Conservation (phyloP, 2,113 vertebrate genomes). For the Halichoeres trimaculatus region DNA sequence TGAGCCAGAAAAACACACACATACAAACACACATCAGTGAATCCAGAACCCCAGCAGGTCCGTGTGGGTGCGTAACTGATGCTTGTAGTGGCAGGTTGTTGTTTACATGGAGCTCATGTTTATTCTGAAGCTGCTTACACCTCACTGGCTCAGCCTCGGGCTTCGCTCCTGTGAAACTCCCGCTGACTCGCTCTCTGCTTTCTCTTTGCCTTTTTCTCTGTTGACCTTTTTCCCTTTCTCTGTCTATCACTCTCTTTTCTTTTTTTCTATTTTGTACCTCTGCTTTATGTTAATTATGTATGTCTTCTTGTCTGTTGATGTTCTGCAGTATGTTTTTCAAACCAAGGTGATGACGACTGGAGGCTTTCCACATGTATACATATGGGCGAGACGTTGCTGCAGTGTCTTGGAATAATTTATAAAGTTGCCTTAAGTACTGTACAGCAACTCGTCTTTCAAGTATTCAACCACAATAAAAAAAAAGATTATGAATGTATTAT, state of each 20-base stretch:
- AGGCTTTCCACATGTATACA: not conserved
- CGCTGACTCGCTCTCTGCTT: constrained; percentile 59
- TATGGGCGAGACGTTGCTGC: not conserved
- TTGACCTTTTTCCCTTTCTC: constrained; percentile 46
- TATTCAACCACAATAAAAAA: not conserved
- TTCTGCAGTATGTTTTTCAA: constrained; percentile 15
- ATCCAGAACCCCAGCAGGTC: constrained; percentile 63
- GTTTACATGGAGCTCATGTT: constrained; percentile 81
- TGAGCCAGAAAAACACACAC: constrained; percentile 37
- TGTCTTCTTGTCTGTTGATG: constrained; percentile 16
- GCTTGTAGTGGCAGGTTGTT: constrained; percentile 76
- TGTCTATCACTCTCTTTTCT: constrained; percentile 18
- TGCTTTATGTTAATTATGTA: constrained; percentile 28
- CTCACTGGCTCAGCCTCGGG: constrained; percentile 71
- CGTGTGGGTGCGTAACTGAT: constrained; percentile 65
- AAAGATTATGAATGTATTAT: not conserved
- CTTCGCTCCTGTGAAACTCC: constrained; percentile 66
- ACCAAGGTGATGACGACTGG: not conserved
- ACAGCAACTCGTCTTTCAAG: not conserved
- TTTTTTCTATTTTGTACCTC: not conserved
- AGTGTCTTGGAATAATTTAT: not conserved
- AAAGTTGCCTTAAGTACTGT: not conserved
- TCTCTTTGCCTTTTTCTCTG: constrained; percentile 54
- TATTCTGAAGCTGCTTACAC: constrained; percentile 75
- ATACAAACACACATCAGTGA: constrained; percentile 63